Conservation (phyloP, 2,888 invertebrate genomes). For the Eupithecia pulchellata region DNA sequence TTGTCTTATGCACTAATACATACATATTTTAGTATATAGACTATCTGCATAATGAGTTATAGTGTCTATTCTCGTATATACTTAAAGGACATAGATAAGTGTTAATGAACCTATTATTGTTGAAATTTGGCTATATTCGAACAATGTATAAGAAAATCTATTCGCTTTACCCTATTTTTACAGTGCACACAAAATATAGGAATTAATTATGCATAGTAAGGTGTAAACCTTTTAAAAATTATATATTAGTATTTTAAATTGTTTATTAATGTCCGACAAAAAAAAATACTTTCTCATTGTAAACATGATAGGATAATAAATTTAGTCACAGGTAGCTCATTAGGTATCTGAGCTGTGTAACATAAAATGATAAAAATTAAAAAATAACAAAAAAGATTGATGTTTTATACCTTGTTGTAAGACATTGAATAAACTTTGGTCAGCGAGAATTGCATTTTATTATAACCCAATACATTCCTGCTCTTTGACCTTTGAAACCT, state of each 20-base stretch:
- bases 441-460: slow-evolving; percentile 63
- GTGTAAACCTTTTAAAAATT: slow-evolving; percentile 62
- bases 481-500: background rate
- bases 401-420: slow-evolving; percentile 65
- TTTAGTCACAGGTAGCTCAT: slow-evolving; percentile 78
- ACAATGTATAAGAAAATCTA: slow-evolving; percentile 55
- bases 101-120: slow-evolving; percentile 61
- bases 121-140: slow-evolving; percentile 60
- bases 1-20: slow-evolving; percentile 50
- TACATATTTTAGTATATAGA: slow-evolving; percentile 51
- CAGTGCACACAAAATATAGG: slow-evolving; percentile 60
- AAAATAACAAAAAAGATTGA: slow-evolving; percentile 72
- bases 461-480: slow-evolving; percentile 29
- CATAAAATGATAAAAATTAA: slow-evolving; percentile 81
- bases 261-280: slow-evolving; percentile 68
- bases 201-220: slow-evolving; percentile 52
- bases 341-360: slow-evolving; percentile 67
- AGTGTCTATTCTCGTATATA: slow-evolving; percentile 53
- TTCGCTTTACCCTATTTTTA: slow-evolving; percentile 64
- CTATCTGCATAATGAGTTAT: slow-evolving; percentile 62
- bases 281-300: slow-evolving; percentile 69
- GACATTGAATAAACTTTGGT: slow-evolving; percentile 77
- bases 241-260: slow-evolving; percentile 71
- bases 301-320: slow-evolving; percentile 66
- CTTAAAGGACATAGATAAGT: slow-evolving; percentile 62